These are phyloP conservation scores for Phyllostomus discolor DNA, from an alignment of 2,113 vertebrate species.

Conservation along the genomic window DNA sequence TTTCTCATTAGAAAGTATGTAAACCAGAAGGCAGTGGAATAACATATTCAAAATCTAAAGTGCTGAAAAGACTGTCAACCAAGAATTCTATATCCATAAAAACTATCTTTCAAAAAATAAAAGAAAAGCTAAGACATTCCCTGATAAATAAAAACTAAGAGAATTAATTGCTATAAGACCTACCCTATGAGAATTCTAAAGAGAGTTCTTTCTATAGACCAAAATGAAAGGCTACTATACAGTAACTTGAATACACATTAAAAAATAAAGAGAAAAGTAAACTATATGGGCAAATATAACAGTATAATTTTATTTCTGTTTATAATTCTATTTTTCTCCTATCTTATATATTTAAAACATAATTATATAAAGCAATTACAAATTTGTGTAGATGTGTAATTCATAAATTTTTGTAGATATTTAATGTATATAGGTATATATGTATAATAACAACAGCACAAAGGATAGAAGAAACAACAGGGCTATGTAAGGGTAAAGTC, in stretches of 20 bases:
- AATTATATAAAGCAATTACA: neutral
- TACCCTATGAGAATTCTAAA: neutral
- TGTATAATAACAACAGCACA: neutral
- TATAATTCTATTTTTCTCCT: neutral
- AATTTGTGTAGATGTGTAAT: neutral
- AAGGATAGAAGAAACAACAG: neutral
- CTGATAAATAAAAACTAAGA: neutral
- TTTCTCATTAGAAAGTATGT: neutral
- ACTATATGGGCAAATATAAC: neutral
- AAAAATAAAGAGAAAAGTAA: neutral
- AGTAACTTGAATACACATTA: neutral
- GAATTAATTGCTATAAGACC: neutral
- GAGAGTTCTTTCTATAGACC: neutral
- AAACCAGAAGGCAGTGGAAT: neutral
- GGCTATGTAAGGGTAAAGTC: neutral
- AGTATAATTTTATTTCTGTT: neutral
- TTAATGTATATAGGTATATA: neutral
- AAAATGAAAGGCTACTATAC: neutral
- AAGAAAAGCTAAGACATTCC: neutral
- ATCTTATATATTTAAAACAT: neutral
- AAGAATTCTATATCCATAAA: neutral
- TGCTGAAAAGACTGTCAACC: neutral
- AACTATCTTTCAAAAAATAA: neutral
- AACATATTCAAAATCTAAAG: neutral
- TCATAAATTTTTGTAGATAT: neutral